Evolutionary conservation across 2,797 vertebrate species (phyloP), one percentile per base, ranked within the genome.

Genomic region (Coregonus suidteri): DNA sequence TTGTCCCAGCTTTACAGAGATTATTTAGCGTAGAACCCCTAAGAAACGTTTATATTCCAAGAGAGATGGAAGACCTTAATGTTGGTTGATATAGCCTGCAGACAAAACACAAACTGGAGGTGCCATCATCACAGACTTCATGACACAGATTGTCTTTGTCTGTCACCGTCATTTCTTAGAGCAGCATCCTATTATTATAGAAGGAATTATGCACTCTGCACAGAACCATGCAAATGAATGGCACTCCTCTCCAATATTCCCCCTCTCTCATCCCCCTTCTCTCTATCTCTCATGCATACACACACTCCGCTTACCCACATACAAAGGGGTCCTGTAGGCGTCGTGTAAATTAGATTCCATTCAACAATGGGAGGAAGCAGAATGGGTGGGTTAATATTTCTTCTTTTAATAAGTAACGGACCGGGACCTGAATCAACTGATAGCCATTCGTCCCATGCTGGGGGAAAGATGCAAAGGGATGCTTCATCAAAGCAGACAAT

Each of bases 331-430:
- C 86, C 88, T 86, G 83, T 85, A 79, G 80, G 81, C 80, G 77
- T 80, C 79, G 82, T 86, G 88, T 89, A 94, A 95, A 95, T 95
- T 92, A 94, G 88, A 93, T 91, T 90, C 80, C 71, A 84, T 87
- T 90, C 87, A 91, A 88, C 78, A 82, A 82, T 83, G 85, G 77
- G 75, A 20, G 59, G 59, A 62, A 65, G 84, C 84, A 89, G 84
- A 92, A 92, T 84, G 85, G 90, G 79, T 90, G 71, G 84, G 85
- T 77, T 90, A 94, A 93, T 95, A 94, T 93, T 93, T 94, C 91
- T 91, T 92, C 88, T 90, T 91, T 91, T 92, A 82, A 88, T 90
- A 83, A 89, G 92, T 80, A 91, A 92, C 85, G 93, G 85, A 84
- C 87, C 88, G 86, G 79, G 93, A 93, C 87, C 91, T 87, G 6